These are phyloP conservation scores for Volucella zonaria DNA, from an alignment of 2,888 invertebrate genomes.

Conservation along the genomic window DNA sequence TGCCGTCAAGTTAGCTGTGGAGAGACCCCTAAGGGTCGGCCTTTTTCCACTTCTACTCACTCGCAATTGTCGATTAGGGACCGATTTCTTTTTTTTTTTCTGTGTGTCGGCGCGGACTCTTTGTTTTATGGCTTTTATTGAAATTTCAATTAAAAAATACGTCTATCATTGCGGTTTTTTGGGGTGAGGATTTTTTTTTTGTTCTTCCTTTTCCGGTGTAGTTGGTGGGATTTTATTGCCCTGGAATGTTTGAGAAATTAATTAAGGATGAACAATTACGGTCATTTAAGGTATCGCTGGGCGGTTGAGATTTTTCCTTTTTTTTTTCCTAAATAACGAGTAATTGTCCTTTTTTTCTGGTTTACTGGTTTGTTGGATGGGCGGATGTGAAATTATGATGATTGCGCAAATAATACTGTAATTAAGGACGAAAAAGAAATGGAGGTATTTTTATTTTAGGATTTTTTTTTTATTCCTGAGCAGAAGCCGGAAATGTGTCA, in stretches of 20 bases:
- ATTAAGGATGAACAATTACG: constrained; percentile 72
- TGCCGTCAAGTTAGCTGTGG: constrained; percentile 42
- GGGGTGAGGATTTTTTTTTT: background rate
- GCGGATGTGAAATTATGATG: constrained; percentile 17
- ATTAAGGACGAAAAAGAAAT: constrained; percentile 8
- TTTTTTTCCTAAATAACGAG: background rate
- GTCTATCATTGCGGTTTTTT: constrained; percentile 42
- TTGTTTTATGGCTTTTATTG: constrained; percentile 61
- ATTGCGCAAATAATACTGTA: constrained; percentile 40
- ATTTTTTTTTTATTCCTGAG: too few species aligned
- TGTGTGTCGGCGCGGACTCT: background rate
- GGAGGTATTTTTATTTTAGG: too few species aligned
- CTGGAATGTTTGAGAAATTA: constrained; percentile 59
- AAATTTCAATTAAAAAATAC: constrained; percentile 69
- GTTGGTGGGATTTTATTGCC: constrained; percentile 2
- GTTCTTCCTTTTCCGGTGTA: constrained; percentile 2
- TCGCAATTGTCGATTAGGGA: constrained; percentile 50
- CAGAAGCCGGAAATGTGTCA: too few species aligned
- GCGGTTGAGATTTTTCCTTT: constrained; percentile 26
- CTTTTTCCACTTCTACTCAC: constrained; percentile 22
- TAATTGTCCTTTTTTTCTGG: constrained; percentile 5
- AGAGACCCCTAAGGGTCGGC: constrained; percentile 41
- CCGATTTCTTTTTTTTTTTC: background rate
- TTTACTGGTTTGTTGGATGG: background rate
- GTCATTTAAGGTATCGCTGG: constrained; percentile 45